Evolutionary conservation across 2,888 invertebrate genomes (phyloP).

Genomic region (Hirudinaria manillensis): DNA sequence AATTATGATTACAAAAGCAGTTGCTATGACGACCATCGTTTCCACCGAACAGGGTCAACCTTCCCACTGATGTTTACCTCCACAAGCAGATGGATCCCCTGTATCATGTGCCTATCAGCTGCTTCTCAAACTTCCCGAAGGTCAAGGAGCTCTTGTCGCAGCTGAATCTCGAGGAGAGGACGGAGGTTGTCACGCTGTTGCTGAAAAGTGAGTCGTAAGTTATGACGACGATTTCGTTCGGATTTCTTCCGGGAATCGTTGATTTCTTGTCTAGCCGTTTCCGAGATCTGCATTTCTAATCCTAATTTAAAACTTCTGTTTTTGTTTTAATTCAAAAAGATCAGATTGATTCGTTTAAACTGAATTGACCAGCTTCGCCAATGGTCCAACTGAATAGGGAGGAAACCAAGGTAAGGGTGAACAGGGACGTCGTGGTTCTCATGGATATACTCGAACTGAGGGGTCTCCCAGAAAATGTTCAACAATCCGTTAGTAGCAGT

Average conservation of each 20-base stretch:
- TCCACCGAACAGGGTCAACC: not conserved
- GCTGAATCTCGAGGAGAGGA: not conserved
- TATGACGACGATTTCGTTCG: not conserved
- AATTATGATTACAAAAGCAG: not conserved
- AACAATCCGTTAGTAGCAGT: not conserved
- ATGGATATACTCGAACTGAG: conserved; percentile 1
- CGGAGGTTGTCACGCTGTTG: conserved; percentile 2
- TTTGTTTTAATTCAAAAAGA: not conserved
- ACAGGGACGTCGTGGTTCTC: not conserved
- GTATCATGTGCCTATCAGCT: conserved; percentile 1
- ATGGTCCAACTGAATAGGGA: not conserved
- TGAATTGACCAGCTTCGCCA: not conserved
- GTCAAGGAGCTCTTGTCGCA: not conserved
- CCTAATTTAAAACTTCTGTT: too few species aligned
- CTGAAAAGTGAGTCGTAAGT: conserved; percentile 2
- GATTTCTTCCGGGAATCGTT: not conserved
- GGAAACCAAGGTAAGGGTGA: not conserved
- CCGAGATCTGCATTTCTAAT: too few species aligned
- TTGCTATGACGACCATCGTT: not conserved
- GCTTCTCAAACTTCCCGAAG: conserved; percentile 12
- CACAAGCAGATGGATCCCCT: conserved; percentile 2
- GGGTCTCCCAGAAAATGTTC: conserved; percentile 13
- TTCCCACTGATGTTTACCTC: conserved; percentile 5
- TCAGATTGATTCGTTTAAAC: not conserved
- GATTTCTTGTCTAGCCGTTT: not conserved